Percentiles rank a stretch among this genome's conserved stretches.
Conservation (phyloP, 2,113 vertebrate species). For the Okapia johnstoni region DNA sequence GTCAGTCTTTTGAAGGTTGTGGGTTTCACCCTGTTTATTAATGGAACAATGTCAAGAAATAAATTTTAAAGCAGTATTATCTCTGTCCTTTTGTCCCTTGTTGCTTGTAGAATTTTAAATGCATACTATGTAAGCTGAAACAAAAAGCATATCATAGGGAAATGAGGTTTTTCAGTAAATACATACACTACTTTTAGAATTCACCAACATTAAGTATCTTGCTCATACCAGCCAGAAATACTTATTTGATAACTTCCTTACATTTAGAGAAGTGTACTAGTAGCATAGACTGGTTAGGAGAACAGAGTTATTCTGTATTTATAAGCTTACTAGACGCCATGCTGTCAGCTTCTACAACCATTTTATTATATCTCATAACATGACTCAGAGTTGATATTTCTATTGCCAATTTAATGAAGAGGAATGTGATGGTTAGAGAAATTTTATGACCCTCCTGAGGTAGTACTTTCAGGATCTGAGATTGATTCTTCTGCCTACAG, state of each 20-base stretch:
- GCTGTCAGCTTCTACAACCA: neutral
- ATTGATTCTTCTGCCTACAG: neutral
- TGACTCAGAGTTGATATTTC: neutral
- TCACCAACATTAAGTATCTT: neutral
- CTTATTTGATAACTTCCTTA: neutral
- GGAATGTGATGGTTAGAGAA: neutral
- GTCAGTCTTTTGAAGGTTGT: neutral
- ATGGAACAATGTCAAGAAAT: neutral
- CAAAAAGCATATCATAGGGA: neutral
- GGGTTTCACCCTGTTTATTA: neutral
- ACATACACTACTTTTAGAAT: neutral
- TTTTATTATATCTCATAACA: neutral
- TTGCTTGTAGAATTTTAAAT: constrained; percentile 23
- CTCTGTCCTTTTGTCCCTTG: neutral
- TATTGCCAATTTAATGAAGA: neutral
- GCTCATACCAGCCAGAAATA: neutral
- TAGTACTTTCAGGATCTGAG: neutral
- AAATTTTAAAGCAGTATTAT: neutral
- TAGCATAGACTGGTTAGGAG: neutral
- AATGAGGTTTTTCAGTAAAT: neutral
- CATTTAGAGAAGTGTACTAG: neutral
- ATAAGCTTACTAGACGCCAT: neutral
- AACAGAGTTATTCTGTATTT: neutral
- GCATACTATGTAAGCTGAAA: neutral
- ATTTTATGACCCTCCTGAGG: neutral